phyloP scores from a whole-genome alignment of 2,888 invertebrate species.

The Oligia latruncula region DNA sequence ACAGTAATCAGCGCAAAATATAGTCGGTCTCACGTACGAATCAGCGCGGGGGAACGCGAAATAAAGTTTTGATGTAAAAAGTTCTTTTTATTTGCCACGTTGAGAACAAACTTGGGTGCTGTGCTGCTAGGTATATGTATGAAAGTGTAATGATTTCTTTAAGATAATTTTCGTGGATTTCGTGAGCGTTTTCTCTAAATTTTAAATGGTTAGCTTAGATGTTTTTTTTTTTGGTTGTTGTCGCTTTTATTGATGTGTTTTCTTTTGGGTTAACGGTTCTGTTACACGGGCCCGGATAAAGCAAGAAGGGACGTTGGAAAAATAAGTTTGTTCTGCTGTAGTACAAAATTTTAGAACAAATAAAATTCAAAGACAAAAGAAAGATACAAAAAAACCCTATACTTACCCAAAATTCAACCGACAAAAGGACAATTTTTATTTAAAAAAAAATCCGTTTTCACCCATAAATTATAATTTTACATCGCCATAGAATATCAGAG shows the following conservation, averaged over 20 bases:
- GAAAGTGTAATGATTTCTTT: slow-evolving; percentile 68
- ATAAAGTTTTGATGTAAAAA: slow-evolving; percentile 91
- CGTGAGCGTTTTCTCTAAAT: slow-evolving; percentile 53
- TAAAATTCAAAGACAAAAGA: slow-evolving; percentile 10
- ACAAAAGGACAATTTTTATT: slow-evolving; percentile 31
- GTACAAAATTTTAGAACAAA: not conserved
- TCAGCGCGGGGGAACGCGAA: slow-evolving; percentile 80
- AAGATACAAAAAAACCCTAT: not conserved
- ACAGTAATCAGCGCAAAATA: slow-evolving; percentile 86
- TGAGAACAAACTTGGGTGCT: slow-evolving; percentile 76
- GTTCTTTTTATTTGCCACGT: slow-evolving; percentile 88
- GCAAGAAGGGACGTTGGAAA: not conserved
- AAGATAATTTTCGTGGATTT: slow-evolving; percentile 61
- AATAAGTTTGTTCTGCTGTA: not conserved
- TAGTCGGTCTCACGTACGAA: slow-evolving; percentile 87
- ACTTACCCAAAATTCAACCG: not conserved
- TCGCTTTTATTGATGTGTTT: slow-evolving; percentile 32
- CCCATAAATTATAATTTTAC: slow-evolving; percentile 66
- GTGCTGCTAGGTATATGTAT: slow-evolving; percentile 61
- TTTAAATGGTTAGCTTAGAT: slow-evolving; percentile 46
- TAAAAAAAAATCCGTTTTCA: slow-evolving; percentile 48
- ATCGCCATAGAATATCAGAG: slow-evolving; percentile 58
- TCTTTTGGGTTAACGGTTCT: slow-evolving; percentile 1
- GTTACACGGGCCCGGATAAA: not conserved
- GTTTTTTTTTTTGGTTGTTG: slow-evolving; percentile 34